Percentiles rank a stretch among this genome's conserved stretches.
Conservation (phyloP, 2,888 invertebrate species). For the Trachelus tabidus region DNA sequence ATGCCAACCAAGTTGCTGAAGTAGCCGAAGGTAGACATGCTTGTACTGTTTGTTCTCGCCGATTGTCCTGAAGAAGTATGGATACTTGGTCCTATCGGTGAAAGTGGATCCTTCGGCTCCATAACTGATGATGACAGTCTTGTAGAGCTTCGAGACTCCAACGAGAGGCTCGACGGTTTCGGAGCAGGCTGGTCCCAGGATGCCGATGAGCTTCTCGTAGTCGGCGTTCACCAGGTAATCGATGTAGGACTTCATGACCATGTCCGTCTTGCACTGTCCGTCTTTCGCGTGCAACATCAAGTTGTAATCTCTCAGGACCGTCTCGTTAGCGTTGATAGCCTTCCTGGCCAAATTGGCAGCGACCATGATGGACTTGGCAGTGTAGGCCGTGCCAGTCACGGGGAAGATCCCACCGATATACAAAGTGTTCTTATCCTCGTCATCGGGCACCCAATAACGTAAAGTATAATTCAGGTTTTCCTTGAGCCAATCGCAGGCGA, state of each 20-base stretch:
- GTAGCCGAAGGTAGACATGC: slow-evolving; percentile 74
- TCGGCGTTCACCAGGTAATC: slow-evolving; percentile 72
- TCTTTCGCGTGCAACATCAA: slow-evolving; percentile 71
- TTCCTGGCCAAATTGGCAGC: slow-evolving; percentile 74
- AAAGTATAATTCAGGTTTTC: slow-evolving; percentile 65
- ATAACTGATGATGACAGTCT: slow-evolving; percentile 80
- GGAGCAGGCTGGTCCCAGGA: slow-evolving; percentile 83
- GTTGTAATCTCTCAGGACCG: slow-evolving; percentile 72
- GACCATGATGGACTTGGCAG: slow-evolving; percentile 71
- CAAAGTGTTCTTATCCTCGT: slow-evolving; percentile 64
- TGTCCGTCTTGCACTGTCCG: slow-evolving; percentile 78
- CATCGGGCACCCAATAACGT: slow-evolving; percentile 66
- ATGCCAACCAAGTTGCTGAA: slow-evolving; percentile 74
- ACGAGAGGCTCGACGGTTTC: slow-evolving; percentile 85
- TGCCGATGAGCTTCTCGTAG: slow-evolving; percentile 74
- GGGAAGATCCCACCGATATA: slow-evolving; percentile 80
- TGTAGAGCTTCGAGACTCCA: slow-evolving; percentile 79
- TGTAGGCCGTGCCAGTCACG: slow-evolving; percentile 71
- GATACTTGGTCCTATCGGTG: slow-evolving; percentile 76
- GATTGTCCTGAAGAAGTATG: slow-evolving; percentile 83
- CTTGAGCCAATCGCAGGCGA: slow-evolving; percentile 78
- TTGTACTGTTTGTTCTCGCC: slow-evolving; percentile 81
- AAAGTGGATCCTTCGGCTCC: slow-evolving; percentile 82
- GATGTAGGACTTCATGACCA: slow-evolving; percentile 81
- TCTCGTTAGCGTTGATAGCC: slow-evolving; percentile 72